Percentiles rank a stretch among this genome's conserved stretches.
Evolutionary conservation across 1,140 invertebrate genomes (phyloP).

Genomic region (Kradibia gibbosae): DNA sequence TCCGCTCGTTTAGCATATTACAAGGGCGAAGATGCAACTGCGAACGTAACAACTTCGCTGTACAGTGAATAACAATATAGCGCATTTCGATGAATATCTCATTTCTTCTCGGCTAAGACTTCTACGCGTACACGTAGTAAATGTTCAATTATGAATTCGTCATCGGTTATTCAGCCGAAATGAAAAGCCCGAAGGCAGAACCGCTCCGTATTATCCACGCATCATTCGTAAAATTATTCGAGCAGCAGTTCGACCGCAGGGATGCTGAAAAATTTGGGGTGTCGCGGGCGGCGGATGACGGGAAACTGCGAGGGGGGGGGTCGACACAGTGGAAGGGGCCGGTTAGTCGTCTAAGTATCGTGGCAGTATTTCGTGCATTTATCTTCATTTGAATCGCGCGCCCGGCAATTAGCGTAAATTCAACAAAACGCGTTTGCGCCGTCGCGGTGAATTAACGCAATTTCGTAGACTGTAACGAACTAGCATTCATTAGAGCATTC

Average conservation of each 20-base stretch:
- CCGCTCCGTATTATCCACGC: no score
- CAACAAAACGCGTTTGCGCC: conserved; percentile 49
- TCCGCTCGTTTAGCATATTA: no score
- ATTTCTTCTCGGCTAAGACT: no score
- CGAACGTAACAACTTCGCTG: no score
- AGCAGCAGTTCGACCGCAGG: not conserved
- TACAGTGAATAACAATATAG: not conserved
- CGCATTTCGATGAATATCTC: not conserved
- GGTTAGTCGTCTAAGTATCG: conserved; percentile 1
- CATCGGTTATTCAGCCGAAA: no score
- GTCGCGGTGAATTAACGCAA: conserved; percentile 31
- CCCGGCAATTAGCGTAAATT: conserved; percentile 63
- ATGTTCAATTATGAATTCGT: no score
- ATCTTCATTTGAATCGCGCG: conserved; percentile 42
- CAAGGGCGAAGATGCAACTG: no score
- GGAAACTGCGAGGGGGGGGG: no score
- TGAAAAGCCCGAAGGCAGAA: no score
- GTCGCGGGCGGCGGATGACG: not conserved
- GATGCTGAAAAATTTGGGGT: not conserved
- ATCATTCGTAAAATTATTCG: no score
- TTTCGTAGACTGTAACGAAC: conserved; percentile 44
- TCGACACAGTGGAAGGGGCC: no score
- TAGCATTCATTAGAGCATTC: conserved; percentile 40
- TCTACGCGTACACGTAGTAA: no score
- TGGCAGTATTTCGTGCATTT: not conserved